Conservation (phyloP, 2,888 invertebrate species). For the Netelia inedita region DNA sequence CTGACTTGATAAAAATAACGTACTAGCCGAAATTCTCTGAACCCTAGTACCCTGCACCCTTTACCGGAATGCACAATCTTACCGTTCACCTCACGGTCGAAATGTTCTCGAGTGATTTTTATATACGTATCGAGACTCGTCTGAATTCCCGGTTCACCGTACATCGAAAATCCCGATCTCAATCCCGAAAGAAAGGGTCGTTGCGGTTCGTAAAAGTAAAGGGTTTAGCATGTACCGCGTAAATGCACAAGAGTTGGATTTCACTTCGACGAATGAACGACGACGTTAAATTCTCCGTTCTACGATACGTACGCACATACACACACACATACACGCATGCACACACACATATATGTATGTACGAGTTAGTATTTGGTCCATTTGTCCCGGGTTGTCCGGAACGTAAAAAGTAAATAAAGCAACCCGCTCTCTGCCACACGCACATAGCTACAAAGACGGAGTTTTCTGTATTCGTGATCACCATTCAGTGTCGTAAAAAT, state of each 20-base stretch:
- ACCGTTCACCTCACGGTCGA: background rate
- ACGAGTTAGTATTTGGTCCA: constrained; percentile 45
- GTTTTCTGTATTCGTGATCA: constrained; percentile 31
- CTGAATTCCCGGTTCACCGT: constrained; percentile 1
- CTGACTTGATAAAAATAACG: too few relatives aligned
- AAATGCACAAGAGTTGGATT: constrained; percentile 14
- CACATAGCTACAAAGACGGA: constrained; percentile 8
- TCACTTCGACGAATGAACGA: constrained; percentile 55
- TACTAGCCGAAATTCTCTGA: too few relatives aligned
- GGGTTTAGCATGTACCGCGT: constrained; percentile 1
- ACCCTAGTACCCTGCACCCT: background rate
- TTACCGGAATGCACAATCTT: background rate
- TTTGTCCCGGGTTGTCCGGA: constrained; percentile 41
- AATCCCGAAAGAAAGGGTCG: constrained; percentile 3
- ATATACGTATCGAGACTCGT: background rate
- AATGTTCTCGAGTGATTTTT: background rate
- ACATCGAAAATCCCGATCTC: constrained; percentile 3
- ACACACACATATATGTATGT: background rate
- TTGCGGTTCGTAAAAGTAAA: constrained; percentile 16
- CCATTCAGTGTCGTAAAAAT: constrained; percentile 57
- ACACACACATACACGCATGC: background rate
- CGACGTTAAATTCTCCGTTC: constrained; percentile 14
- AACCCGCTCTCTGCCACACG: background rate
- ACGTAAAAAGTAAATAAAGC: constrained; percentile 39
- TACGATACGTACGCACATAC: background rate